Percentiles rank a stretch among this genome's conserved stretches.
phyloP scores from a whole-genome alignment of 2,113 vertebrate genomes.

The Burhinus oedicnemus region DNA sequence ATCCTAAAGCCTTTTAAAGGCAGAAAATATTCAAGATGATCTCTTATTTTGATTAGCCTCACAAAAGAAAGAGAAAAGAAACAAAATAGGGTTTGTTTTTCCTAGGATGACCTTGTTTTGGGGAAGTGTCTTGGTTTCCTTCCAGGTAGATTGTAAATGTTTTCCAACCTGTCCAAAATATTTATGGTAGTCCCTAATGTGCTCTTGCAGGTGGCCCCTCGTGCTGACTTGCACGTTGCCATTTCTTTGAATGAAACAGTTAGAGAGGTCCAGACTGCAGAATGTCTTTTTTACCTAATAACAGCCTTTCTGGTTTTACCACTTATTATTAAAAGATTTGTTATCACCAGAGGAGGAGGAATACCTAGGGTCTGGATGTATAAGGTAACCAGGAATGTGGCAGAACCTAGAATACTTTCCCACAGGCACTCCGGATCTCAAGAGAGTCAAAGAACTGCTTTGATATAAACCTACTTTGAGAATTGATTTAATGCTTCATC shows the following conservation, averaged over 20 bases:
- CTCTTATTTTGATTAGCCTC: not conserved
- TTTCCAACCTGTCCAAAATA: not conserved
- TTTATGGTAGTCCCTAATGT: not conserved
- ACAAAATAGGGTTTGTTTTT: not conserved
- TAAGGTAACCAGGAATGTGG: not conserved
- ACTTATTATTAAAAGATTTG: not conserved
- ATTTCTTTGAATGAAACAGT: not conserved
- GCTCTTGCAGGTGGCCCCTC: not conserved
- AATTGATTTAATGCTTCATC: not conserved
- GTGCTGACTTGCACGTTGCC: not conserved
- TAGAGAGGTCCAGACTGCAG: not conserved
- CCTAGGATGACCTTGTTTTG: not conserved
- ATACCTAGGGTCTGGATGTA: not conserved
- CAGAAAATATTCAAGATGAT: not conserved
- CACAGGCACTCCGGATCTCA: not conserved
- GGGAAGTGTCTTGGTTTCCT: not conserved
- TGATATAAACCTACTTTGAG: not conserved
- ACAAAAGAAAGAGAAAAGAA: not conserved
- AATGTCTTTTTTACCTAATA: not conserved
- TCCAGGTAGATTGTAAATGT: not conserved
- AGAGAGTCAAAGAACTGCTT: not conserved
- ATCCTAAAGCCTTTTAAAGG: not conserved
- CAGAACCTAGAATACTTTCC: not conserved
- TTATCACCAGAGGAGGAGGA: not conserved
- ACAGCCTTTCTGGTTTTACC: not conserved